These are phyloP conservation scores for Pelmatolapia mariae DNA, from an alignment of 2,113 vertebrate species.

Conservation along the genomic window DNA sequence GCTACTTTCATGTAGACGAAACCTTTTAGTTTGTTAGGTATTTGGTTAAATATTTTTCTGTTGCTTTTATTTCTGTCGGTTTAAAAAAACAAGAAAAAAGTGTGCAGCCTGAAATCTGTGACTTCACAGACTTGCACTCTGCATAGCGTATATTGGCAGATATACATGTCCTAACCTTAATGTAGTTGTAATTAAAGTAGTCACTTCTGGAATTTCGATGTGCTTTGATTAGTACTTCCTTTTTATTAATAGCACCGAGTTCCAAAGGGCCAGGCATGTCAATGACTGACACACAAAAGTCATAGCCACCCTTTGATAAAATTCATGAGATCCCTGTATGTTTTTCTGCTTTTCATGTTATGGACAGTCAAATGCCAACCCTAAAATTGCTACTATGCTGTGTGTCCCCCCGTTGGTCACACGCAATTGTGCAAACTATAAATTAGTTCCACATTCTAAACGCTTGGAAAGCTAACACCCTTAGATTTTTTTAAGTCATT, in stretches of 20 bases:
- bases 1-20: background rate
- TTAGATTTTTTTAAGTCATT: background rate
- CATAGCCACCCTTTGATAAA: background rate
- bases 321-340: background rate
- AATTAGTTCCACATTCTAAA: background rate
- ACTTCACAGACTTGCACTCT: background rate
- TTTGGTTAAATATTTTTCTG: background rate
- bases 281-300: background rate
- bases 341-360: background rate
- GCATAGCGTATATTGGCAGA: accelerated
- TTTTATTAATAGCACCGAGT: background rate
- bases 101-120: background rate
- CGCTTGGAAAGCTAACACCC: background rate
- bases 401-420: background rate
- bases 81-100: background rate
- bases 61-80: background rate
- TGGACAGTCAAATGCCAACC: background rate
- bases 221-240: background rate
- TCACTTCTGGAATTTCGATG: background rate
- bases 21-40: background rate
- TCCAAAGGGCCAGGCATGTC: background rate
- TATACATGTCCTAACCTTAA: background rate
- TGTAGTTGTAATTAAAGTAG: background rate
- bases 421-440: background rate
- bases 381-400: background rate